These are phyloP conservation scores for Narcine bancroftii DNA, from an alignment of 2,113 vertebrate genomes.

Conservation along the genomic window DNA sequence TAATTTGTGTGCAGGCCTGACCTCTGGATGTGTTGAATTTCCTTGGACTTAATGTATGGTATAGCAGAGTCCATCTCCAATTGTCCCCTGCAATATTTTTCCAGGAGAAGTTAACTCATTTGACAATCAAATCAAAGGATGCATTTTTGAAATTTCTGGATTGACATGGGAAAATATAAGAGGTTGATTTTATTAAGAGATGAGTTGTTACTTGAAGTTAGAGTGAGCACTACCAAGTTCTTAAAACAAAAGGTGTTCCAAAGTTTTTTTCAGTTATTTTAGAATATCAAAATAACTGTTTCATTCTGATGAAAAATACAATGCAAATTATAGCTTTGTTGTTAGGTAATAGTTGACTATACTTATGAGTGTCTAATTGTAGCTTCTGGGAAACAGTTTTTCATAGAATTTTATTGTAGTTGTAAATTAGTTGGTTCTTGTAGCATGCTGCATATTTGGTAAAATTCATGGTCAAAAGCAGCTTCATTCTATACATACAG, in stretches of 20 bases:
- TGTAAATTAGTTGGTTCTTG: not conserved
- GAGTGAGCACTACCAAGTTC: not conserved
- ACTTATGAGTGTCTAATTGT: not conserved
- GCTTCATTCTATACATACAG: slow-evolving; percentile 46
- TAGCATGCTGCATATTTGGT: not conserved
- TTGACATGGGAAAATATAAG: no score
- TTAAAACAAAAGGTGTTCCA: not conserved
- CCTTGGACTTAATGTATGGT: no score
- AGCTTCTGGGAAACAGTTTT: not conserved
- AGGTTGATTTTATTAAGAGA: not conserved
- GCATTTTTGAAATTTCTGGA: not conserved
- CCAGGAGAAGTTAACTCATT: not conserved
- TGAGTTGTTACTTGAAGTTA: not conserved
- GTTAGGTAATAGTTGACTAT: not conserved
- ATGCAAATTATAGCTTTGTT: not conserved
- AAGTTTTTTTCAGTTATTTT: not conserved
- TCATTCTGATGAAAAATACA: not conserved
- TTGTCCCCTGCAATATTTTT: not conserved
- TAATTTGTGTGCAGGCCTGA: no score
- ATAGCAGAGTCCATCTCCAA: not conserved
- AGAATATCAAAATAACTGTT: not conserved
- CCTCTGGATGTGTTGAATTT: no score
- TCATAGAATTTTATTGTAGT: not conserved
- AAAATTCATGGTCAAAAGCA: not conserved
- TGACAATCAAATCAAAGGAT: not conserved